A percentile compares a stretch with the other conserved stretches of the same genome.
Conservation (phyloP, 2,113 vertebrate species). For the Tragulus kanchil region DNA sequence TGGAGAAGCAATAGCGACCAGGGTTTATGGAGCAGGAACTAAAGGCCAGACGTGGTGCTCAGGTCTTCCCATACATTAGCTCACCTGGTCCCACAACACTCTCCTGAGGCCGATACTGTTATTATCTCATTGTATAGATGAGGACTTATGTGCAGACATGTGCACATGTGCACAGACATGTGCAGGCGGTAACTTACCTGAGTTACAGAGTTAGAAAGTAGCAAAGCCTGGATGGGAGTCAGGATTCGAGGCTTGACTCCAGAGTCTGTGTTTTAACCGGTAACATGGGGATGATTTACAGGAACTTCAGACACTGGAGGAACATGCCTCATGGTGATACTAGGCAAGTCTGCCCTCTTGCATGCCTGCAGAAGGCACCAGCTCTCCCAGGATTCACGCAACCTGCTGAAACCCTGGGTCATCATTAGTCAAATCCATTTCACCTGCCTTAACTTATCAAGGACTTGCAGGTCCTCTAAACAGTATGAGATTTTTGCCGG, state of each 20-base stretch:
- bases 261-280: neutral
- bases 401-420: neutral
- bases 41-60: neutral
- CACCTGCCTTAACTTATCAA: neutral
- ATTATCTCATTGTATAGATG: neutral
- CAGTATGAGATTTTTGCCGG: neutral
- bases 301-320: neutral
- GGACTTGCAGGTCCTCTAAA: neutral
- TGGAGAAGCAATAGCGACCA: neutral
- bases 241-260: neutral
- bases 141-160: neutral
- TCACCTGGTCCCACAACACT: neutral
- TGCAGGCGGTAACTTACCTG: neutral
- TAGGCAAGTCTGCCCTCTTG: neutral
- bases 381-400: neutral
- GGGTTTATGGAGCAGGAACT: neutral
- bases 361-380: neutral
- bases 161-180: too few species aligned
- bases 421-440: neutral
- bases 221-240: neutral
- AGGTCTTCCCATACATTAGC: too few species aligned
- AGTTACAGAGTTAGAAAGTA: neutral
- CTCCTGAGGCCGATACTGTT: neutral
- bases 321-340: neutral
- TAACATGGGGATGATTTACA: neutral